Conservation (phyloP, 2,797 vertebrate genomes). For the Sebastes nivosus region DNA sequence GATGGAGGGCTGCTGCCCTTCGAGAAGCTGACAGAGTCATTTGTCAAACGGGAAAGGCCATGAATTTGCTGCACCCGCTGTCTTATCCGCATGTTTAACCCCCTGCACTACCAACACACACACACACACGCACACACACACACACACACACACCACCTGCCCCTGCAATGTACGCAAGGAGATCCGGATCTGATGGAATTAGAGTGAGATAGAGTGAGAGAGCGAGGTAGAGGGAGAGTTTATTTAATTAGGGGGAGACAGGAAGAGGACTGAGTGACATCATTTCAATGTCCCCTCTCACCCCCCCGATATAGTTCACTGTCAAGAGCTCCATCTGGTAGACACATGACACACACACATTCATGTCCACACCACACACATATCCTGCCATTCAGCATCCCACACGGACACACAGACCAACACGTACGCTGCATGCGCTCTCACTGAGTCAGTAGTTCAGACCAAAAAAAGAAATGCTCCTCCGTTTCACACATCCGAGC, state of each 20-base stretch:
- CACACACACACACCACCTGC: constrained; percentile 24
- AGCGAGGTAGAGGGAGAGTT: constrained; percentile 34
- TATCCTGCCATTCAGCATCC: not conserved
- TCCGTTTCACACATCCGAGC: constrained; percentile 44
- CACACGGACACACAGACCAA: constrained; percentile 19
- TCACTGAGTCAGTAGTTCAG: constrained; percentile 44
- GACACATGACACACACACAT: constrained; percentile 33
- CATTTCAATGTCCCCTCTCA: constrained; percentile 63
- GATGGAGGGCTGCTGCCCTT: constrained; percentile 61
- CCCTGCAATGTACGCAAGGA: constrained; percentile 4
- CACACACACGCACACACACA: not conserved
- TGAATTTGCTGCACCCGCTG: constrained; percentile 64
- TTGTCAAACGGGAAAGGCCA: constrained; percentile 76
- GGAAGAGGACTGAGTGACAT: constrained; percentile 74
- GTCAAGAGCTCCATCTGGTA: constrained; percentile 71
- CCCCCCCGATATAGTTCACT: constrained; percentile 28
- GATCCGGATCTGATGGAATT: constrained; percentile 61
- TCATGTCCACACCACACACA: not conserved
- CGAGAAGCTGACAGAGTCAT: constrained; percentile 77
- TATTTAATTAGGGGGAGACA: constrained; percentile 73
- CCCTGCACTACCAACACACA: constrained; percentile 22
- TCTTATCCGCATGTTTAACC: constrained; percentile 69
- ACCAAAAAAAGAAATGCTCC: not conserved
- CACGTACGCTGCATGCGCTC: constrained; percentile 13
- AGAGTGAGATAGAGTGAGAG: constrained; percentile 35